phyloP scores from a whole-genome alignment of 2,797 vertebrate species.

The Pangasius krempfi region DNA sequence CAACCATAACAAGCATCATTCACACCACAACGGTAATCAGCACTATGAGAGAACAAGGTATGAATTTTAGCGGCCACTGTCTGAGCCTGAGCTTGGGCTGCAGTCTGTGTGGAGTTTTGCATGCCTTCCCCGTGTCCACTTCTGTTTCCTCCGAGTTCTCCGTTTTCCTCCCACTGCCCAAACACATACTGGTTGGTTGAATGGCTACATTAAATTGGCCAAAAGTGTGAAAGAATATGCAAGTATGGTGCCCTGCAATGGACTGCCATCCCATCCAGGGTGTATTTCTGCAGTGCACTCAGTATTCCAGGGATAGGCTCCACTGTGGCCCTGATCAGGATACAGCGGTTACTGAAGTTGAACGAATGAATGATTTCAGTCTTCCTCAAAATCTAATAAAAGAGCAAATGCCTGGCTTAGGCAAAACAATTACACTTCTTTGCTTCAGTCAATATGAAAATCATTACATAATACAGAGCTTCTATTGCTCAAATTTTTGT shows the following conservation, averaged over 20 bases:
- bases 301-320: background rate
- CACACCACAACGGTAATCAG: slow-evolving; percentile 78
- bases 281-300: background rate
- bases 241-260: background rate
- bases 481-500: background rate
- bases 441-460: background rate
- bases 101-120: background rate
- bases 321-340: background rate
- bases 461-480: background rate
- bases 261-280: background rate
- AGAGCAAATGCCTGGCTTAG: background rate
- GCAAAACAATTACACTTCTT: background rate
- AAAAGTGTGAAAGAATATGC: background rate
- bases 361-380: background rate
- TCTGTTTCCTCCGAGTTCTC: background rate
- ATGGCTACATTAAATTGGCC: background rate
- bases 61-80: background rate
- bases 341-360: background rate
- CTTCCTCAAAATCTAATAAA: background rate
- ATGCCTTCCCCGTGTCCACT: background rate
- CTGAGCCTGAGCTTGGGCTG: background rate
- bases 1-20: slow-evolving; percentile 66
- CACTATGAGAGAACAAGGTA: slow-evolving; percentile 84
- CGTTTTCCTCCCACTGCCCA: too few species aligned
- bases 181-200: background rate